Conservation (phyloP, 2,888 invertebrate species). For the Erebia ligea region DNA sequence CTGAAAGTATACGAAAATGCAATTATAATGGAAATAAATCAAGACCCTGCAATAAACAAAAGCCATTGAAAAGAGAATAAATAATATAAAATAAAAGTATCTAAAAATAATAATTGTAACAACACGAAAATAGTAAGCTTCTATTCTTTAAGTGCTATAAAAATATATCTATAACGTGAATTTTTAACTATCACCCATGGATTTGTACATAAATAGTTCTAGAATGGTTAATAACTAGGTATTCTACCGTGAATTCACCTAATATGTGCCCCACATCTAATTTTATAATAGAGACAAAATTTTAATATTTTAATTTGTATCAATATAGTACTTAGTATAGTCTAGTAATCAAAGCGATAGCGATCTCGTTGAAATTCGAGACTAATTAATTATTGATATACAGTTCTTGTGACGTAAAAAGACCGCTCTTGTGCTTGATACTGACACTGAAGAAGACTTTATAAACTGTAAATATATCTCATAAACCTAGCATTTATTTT, state of each 20-base stretch:
- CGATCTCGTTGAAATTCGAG: background rate
- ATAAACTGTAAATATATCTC: too few relatives aligned
- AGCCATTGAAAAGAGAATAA: constrained; percentile 6
- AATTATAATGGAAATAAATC: constrained; percentile 10
- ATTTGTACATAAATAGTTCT: constrained; percentile 21
- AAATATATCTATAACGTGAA: constrained; percentile 26
- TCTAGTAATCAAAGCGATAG: background rate
- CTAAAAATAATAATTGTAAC: constrained; percentile 6
- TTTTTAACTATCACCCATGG: constrained; percentile 20
- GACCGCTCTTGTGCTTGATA: too few relatives aligned
- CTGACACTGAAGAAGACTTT: too few relatives aligned
- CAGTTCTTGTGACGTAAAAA: too few relatives aligned
- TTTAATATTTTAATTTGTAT: background rate
- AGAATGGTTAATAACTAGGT: background rate
- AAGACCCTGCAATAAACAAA: constrained; percentile 16
- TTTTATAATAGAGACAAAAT: background rate
- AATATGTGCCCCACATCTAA: background rate
- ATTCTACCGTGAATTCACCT: background rate
- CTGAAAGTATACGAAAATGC: constrained; percentile 2
- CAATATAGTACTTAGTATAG: too few relatives aligned
- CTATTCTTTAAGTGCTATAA: constrained; percentile 22
- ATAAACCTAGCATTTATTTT: background rate
- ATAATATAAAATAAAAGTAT: background rate
- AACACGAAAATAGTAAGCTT: constrained; percentile 8
- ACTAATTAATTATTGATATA: background rate